Base-by-base conservation (phyloP, 2,797 vertebrate species). In the Darevskia mixta region DNA sequence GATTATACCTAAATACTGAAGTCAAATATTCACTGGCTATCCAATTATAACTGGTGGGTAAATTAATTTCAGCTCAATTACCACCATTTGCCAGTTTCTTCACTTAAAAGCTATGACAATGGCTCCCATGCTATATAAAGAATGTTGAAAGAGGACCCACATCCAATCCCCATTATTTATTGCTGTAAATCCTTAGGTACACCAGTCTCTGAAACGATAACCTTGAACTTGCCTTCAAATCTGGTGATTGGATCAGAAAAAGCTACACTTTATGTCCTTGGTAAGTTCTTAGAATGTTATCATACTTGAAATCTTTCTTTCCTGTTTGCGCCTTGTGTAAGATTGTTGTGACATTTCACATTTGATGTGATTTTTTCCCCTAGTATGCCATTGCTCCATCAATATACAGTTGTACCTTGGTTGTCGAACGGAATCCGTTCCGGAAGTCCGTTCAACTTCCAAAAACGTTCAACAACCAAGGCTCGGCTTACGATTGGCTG, bases 201-300 rank as follows among this genome's bases (percentile, higher is more conserved):
- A 32, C 86, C 5, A 0, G n/a, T 9, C 86, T 94, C 94, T 79
- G 94, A 94, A 78, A 20, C 79, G 13, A 41, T 95, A 10, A 78
- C 88, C 82, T 89, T 97, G 82, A 90, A 71, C 20, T 91, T 97
- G 82, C 96, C 96, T 73, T 18, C n/a, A 25, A 87, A 92, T 27
- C 1, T 94, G 1, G 92, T 97, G 38, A 49, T 96, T 32, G 96
- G 95, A 45, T 97, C 97, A 17, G 90, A 91, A 58, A 96, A 93
- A 91, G 95, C 94, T 84, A 94, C 90, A 84, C 91, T 96, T 93
- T 95, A 94, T 73, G 88, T 95, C n/a, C 38, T 96, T 2, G 96
- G 97, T 97, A 94, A 95, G 95, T 91, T 87, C n/a, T 83, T 29
- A 81, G 75, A 81, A 41, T 67, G 78, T 55, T 15, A 84, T 13